Evolutionary conservation across 2,888 invertebrate genomes (phyloP), one percentile per base, ranked within the genome.

Genomic region (Metalampra italica): DNA sequence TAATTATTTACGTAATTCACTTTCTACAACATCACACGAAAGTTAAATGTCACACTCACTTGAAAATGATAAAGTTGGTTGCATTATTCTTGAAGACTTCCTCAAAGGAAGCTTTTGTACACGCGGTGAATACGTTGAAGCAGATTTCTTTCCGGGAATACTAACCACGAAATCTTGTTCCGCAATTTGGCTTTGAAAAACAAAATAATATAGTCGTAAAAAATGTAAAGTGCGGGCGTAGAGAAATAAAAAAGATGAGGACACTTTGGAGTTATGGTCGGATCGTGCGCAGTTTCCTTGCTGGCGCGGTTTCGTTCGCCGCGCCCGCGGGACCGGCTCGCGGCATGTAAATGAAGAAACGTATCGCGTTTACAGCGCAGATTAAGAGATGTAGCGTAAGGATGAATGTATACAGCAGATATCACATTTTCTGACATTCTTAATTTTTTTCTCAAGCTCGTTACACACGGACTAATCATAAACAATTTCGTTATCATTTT

Each of bases 301-400:
- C 14, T 32, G 14, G 39, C 12, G 42, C 29, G 13, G 42, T 52
- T 51, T 56, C 51, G 60, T 53, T 22, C 22, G 55, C 61, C 56
- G 47, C 54, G 52, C 56, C 49, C 43, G 50, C 40, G 51, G 48
- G 48, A 37, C 37, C 32, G 13, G 56, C 57, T 53, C 60, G 59
- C 51, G 60, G 75, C 67, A 75, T 72, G 69, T 62, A 68, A 71
- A 75, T 75, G 69, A 66, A 70, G 68, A 57, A 67, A 67, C 70
- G 69, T 66, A 63, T 66, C 67, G 56, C 62, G 62, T 70, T 71
- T 68, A 67, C 65, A 57, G 56, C 59, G 46, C 52, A 60, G 59
- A 63, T 64, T 65, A 65, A 64, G 61, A 57, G 51, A 59, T 56
- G 51, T 48, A 38, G 44, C 43, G 29, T 55, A 46, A 57, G 45